Evolutionary conservation across 2,113 vertebrate species (phyloP), one percentile per base, ranked within the genome.

Genomic region (Promerops cafer): DNA sequence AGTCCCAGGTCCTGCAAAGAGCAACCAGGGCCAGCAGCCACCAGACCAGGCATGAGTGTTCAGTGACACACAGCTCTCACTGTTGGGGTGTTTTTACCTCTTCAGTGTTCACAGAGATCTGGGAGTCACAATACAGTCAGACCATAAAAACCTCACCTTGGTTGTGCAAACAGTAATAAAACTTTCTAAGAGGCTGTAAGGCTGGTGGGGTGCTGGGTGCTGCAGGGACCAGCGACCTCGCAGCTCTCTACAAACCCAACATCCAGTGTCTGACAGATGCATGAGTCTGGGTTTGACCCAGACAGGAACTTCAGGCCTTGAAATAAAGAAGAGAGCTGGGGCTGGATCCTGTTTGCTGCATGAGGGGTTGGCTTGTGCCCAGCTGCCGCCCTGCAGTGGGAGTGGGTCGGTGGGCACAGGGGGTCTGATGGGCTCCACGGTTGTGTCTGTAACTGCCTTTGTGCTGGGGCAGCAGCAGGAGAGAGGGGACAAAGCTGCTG

Each of bases 341-440:
- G 42, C 20, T 26, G 30, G 15, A 35, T 49, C 26, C 50, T 6
- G 2, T 61, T 5, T 66, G 81, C 53, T 69, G 59, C 89, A 52
- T 3, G 0, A 20, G 27, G 8, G 10, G 6, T 6, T 8, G 2
- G 31, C 15, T 54, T 31, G 42, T 21, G 33, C 11, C 11, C 2
- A 5, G 81, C 10, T 16, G 11, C 23, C 47, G 35, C 15, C 18
- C 35, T 8, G 8, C 30, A 8, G 24, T 1, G 9, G 22, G 18
- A 35, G 30, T 15, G 26, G 16, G 37, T 10, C 0, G 1, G 20
- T 16, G n/a, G 33, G 50, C 45, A 21, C 0, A 3, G 14, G 44
- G 37, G 54, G 14, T 40, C 63, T 7, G 26, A 33, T 26, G 26
- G 53, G 63, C 47, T 70, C 71, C 15, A 50, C 9, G 18, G 56